Evolutionary conservation across 2,888 invertebrate species (phyloP).

Genomic region (Micoletzkya japonica): DNA sequence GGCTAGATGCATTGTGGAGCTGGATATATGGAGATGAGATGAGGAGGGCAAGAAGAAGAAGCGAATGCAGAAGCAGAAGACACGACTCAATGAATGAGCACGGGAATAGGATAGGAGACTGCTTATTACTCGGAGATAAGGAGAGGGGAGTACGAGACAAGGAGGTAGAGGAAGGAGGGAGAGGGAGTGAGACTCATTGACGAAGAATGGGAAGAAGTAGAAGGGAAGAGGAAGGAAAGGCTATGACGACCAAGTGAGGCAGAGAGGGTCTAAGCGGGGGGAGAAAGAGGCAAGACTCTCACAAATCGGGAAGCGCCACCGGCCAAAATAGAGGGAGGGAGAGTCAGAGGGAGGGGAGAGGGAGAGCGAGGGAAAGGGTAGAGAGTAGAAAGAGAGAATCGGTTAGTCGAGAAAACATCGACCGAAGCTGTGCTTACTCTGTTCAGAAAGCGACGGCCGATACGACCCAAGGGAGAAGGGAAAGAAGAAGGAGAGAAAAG

Average conservation of each 20-base stretch:
- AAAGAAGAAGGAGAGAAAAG: no score
- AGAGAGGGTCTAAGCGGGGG: constrained; percentile 8
- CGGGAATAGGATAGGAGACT: constrained; percentile 57
- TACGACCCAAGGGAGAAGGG: no score
- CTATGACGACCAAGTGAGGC: constrained; percentile 1
- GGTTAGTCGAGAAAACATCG: not conserved
- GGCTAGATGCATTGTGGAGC: not conserved
- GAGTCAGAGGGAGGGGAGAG: constrained; percentile 11
- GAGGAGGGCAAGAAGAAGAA: constrained; percentile 57
- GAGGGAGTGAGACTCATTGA: constrained; percentile 25
- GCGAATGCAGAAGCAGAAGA: constrained; percentile 63
- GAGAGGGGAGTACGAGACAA: constrained; percentile 18
- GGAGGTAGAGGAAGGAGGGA: constrained; percentile 10
- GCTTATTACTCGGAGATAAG: constrained; percentile 49
- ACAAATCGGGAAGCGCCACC: no score
- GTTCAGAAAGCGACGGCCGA: no score
- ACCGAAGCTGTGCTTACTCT: no score
- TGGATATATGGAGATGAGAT: constrained; percentile 53
- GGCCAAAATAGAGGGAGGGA: constrained; percentile 9
- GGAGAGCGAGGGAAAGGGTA: constrained; percentile 25
- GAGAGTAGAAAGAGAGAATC: constrained; percentile 13
- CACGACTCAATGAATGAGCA: constrained; percentile 41
- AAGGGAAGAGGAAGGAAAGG: constrained; percentile 17
- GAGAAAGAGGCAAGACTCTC: no score
- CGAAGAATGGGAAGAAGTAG: constrained; percentile 14